phyloP scores from a whole-genome alignment of 2,797 vertebrate species.

The Microctenopoma steveboyesi region DNA sequence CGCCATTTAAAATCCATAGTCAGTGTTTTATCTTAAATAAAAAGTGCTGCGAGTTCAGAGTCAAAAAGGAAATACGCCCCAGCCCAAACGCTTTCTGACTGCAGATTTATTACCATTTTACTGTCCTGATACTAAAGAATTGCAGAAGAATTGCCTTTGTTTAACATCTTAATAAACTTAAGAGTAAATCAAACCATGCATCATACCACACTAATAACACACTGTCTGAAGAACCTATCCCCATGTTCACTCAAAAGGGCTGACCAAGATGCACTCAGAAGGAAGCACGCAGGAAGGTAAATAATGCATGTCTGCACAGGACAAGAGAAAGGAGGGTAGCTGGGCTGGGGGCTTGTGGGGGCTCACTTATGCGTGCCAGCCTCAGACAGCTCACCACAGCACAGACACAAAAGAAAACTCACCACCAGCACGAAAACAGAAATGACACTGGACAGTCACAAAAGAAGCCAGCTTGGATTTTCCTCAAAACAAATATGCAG shows the following conservation, averaged over 20 bases:
- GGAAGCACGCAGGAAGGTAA: constrained; percentile 61
- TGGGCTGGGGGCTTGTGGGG: constrained; percentile 67
- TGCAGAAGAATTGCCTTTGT: background rate
- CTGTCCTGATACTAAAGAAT: too few relatives aligned
- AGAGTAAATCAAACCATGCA: too few relatives aligned
- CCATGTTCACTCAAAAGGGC: constrained; percentile 28
- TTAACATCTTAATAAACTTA: background rate
- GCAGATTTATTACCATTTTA: constrained; percentile 2
- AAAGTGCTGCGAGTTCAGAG: background rate
- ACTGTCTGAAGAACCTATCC: constrained; percentile 1
- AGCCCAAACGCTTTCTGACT: background rate
- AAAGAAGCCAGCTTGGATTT: constrained; percentile 58
- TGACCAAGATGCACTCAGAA: constrained; percentile 38
- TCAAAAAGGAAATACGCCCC: constrained; percentile 7
- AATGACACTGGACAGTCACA: constrained; percentile 61
- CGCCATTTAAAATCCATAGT: background rate
- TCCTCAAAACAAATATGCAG: constrained; percentile 65
- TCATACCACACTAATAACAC: background rate
- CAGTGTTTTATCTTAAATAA: constrained; percentile 15
- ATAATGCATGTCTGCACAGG: constrained; percentile 77
- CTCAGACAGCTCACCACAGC: constrained; percentile 72
- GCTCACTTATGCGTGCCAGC: constrained; percentile 74
- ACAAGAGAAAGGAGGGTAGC: constrained; percentile 54
- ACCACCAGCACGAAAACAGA: constrained; percentile 55
- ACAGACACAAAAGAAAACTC: constrained; percentile 65